These are phyloP conservation scores for Anolis apletophallus DNA, from an alignment of 2,797 vertebrate species.

Conservation along the genomic window DNA sequence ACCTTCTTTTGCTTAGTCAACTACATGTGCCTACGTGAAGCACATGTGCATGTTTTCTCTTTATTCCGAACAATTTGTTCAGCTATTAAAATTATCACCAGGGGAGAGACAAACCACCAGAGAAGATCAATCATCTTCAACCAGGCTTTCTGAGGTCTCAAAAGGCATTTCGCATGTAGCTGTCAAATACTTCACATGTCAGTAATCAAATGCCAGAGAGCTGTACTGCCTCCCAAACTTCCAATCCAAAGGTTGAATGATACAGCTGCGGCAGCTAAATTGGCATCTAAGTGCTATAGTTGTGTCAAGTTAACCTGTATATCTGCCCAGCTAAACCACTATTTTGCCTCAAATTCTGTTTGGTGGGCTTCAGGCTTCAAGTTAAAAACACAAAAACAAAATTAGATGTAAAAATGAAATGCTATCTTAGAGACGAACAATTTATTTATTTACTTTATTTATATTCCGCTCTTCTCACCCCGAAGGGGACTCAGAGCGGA, in stretches of 20 bases:
- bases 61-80: not conserved
- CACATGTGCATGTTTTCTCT: not conserved
- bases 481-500: no score
- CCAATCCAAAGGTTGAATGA: no score
- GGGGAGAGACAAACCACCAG: not conserved
- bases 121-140: not conserved
- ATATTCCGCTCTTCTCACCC: no score
- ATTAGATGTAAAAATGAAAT: not conserved
- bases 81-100: not conserved
- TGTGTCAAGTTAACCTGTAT: not conserved
- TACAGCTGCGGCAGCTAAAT: no score
- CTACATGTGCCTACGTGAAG: no score
- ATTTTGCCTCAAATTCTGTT: not conserved
- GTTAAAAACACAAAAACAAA: not conserved
- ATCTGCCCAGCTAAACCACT: not conserved
- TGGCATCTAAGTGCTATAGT: not conserved
- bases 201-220: not conserved
- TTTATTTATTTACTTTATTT: no score
- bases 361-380: not conserved
- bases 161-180: not conserved
- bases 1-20: no score
- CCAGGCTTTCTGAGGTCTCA: not conserved
- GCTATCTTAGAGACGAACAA: not conserved
- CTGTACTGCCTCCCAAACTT: no score
- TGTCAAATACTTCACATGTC: constrained; percentile 1